phyloP scores from a whole-genome alignment of 2,888 invertebrate species.

The Xanthia icteritia region DNA sequence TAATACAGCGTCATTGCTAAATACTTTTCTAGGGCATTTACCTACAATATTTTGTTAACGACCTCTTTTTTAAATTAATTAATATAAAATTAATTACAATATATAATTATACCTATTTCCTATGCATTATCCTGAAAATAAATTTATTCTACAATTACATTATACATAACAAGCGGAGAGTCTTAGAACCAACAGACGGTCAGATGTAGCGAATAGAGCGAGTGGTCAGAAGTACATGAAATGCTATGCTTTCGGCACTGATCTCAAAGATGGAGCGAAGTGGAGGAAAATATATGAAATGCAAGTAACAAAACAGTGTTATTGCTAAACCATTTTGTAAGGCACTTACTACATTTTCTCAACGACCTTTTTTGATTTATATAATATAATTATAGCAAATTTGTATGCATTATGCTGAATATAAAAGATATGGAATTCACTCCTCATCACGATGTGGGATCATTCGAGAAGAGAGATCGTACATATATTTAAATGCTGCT shows the following conservation, averaged over 20 bases:
- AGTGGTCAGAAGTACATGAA: neutral
- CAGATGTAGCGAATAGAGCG: neutral
- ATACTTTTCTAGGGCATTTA: conserved; percentile 1
- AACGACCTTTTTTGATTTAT: too few relatives aligned
- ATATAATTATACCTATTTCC: too few relatives aligned
- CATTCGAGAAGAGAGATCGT: neutral
- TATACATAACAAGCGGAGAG: neutral
- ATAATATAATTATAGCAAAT: too few relatives aligned
- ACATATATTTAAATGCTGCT: neutral
- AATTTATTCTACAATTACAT: neutral
- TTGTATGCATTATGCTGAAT: too few relatives aligned
- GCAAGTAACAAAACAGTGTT: too few relatives aligned
- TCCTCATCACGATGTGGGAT: neutral
- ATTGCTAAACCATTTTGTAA: too few relatives aligned
- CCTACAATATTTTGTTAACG: neutral
- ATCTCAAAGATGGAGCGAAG: neutral
- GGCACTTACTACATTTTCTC: too few relatives aligned
- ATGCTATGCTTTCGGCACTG: too few relatives aligned
- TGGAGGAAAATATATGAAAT: neutral
- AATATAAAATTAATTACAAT: too few relatives aligned
- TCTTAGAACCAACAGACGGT: neutral
- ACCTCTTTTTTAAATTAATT: neutral
- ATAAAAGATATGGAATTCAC: too few relatives aligned
- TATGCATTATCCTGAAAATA: neutral
- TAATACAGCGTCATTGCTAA: neutral